Base-by-base conservation (phyloP, 2,797 vertebrate genomes). In the Vireo griseus region DNA sequence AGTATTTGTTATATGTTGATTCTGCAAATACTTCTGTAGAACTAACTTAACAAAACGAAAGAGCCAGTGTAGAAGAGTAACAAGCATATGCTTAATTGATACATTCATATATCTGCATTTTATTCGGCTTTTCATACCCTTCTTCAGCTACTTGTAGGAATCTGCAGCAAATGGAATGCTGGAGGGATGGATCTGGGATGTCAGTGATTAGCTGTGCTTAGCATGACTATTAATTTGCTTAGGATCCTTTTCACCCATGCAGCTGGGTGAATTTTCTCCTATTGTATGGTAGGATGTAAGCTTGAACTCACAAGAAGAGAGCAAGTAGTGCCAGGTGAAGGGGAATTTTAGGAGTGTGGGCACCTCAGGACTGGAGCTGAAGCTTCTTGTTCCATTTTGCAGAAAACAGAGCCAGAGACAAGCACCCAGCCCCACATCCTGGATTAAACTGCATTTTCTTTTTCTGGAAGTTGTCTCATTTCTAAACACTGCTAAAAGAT, bases 1-100 rank as follows among this genome's bases (percentile, higher is more conserved):
- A 98, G 99, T 99, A 92, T 81, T 72, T 88, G 48, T 77, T 35
- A 47, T 39, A 52, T 2, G 2, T 33, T 63, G 28, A 39, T 69
- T 89, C 74, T 95, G 61, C 14, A 59, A 91, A 92, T 91, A 29
- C 9, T 58, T 57, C 61, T 68, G 13, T 80, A 61, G 86, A 91
- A 83, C 9, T 63, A 33, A 58, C 22, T 35, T 54, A 31, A 42
- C 20, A 62, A 72, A 67, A 58, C 17, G 45, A 42, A 73, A 81
- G 40, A 65, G 7, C 2, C 21, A 39, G 29, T 7, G 8, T 42
- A 47, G 57, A 62, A 69, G 37, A 59, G 13, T 87, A 63, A 66
- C 10, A 48, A 89, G 22, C 68, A 47, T 45, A 45, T 55, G 76
- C 11, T 77, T 55, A 62, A 40, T 11, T 40, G 77, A 44, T 35